Evolutionary conservation across 2,113 vertebrate species (phyloP).

Genomic region (Oreochromis niloticus): DNA sequence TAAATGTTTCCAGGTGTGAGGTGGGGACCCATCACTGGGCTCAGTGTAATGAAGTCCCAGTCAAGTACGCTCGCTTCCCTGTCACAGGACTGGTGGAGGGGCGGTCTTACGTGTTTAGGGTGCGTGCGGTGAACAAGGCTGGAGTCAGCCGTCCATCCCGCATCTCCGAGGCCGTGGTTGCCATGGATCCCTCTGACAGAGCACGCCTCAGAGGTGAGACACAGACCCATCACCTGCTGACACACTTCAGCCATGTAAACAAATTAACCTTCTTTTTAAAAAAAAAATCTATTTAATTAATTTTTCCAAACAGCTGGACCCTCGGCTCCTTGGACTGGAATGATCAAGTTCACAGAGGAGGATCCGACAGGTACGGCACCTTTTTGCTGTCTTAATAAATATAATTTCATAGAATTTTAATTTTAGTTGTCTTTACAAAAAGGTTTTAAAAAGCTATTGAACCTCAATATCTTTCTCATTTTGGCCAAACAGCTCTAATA

Average conservation of each 20-base stretch:
- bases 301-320: constrained; percentile 76
- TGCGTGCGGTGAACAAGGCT: constrained; percentile 85
- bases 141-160: constrained; percentile 88
- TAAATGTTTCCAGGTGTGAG: constrained; percentile 79
- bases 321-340: constrained; percentile 94
- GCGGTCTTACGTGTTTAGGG: constrained; percentile 89
- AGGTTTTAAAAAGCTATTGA: not conserved
- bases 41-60: constrained; percentile 91
- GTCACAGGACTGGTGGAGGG: constrained; percentile 94
- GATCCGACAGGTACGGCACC: constrained; percentile 81
- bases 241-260: not conserved
- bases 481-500: not conserved
- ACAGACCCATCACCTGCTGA: not conserved
- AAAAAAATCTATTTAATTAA: not conserved
- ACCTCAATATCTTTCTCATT: not conserved
- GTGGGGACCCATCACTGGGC: constrained; percentile 90
- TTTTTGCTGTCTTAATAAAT: not conserved
- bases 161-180: constrained; percentile 84
- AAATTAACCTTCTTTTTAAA: not conserved
- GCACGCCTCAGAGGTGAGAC: constrained; percentile 82
- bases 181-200: constrained; percentile 90
- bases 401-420: not conserved
- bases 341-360: constrained; percentile 98
- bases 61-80: constrained; percentile 96
- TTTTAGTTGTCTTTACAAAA: not conserved